Base-by-base conservation (phyloP, 2,888 invertebrate species). In the Pemphredon lugubris region DNA sequence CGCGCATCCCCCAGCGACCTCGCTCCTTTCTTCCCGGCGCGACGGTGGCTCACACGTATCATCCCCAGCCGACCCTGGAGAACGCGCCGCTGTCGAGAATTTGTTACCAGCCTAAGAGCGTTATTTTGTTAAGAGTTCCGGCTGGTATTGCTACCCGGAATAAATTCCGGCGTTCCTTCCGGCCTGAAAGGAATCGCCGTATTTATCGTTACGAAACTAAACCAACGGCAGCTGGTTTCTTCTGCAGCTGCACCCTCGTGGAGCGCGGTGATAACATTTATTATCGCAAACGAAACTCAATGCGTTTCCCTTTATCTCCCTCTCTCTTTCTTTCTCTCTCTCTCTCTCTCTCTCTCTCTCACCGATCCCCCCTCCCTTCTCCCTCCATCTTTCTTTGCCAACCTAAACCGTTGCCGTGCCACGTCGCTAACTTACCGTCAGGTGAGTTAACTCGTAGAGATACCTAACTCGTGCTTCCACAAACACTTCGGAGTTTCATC, bases 241-340 rank as follows among this genome's bases (percentile, higher is more conserved):
- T 61, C 40, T 55, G 50, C 60, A 59, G 55, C 57, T 60, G 64
- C 34, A 54, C 40, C 47, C 47, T 32, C 34, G 20, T 40, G 20
- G 20, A 14, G 51, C 55, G n/a, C 64, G 44, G 63, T 32, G 63
- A 75, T 78, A 75, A 71, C 64, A 79, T 77, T 78, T 78, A 53
- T 78, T 77, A 75, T 73, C 54, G 63, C 65, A 47, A 45, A 48
- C 16, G 39, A 39, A 34, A 18, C 20, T 14, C 34, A 9, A 34
- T 42, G 34, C 32, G 5, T n/a, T n/a, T n/a, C 32, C 16, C 44
- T 23, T 34, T 18, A n/a, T 26, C 44, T 23, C n/a, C 37, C 21
- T 7, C 23, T 11, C 11, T 45, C 11, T 21, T 23, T 45, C 23
- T 21, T 3, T 21, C 6, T 2, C 0, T 14, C n/a, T n/a, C n/a